Percentiles rank a stretch among this genome's conserved stretches.
phyloP scores from a whole-genome alignment of 2,797 vertebrate species.

The Cossypha heuglini region DNA sequence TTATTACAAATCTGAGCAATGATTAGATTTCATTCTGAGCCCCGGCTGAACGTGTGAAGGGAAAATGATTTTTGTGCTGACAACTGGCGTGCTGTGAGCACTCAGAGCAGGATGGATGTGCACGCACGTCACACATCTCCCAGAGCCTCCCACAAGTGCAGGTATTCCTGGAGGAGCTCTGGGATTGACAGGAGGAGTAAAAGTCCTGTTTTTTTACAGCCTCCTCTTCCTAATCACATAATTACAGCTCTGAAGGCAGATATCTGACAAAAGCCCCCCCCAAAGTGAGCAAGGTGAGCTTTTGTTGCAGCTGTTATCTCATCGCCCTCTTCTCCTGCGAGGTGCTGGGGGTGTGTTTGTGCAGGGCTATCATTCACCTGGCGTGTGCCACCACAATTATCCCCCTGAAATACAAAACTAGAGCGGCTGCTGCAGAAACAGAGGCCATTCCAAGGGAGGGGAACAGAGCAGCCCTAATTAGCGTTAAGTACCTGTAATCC shows the following conservation, averaged over 20 bases:
- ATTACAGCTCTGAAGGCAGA: slow-evolving; percentile 71
- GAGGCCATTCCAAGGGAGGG: slow-evolving; percentile 78
- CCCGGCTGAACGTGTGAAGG: background rate
- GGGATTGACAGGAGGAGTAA: background rate
- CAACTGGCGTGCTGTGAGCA: background rate
- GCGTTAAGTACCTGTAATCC: slow-evolving; percentile 96
- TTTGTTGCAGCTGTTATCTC: slow-evolving; percentile 79
- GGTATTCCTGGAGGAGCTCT: background rate
- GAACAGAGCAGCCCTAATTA: slow-evolving; percentile 94
- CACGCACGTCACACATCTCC: background rate
- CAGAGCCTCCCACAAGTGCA: slow-evolving; percentile 9
- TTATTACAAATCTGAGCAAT: slow-evolving; percentile 14
- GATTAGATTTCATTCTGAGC: background rate
- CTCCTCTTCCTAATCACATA: slow-evolving; percentile 74
- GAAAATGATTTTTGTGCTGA: background rate
- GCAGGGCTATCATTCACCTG: slow-evolving; percentile 81
- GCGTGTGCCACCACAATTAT: slow-evolving; percentile 72
- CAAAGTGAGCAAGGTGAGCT: slow-evolving; percentile 69
- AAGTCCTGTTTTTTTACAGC: slow-evolving; percentile 68
- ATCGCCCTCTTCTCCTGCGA: slow-evolving; percentile 37
- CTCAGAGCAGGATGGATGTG: background rate
- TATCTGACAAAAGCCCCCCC: slow-evolving; percentile 44
- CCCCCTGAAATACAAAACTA: slow-evolving; percentile 70
- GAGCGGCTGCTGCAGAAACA: slow-evolving; percentile 76
- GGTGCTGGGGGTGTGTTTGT: background rate